A percentile compares a stretch with the other conserved stretches of the same genome.
Conservation (phyloP, 2,797 vertebrate genomes). For the Lutjanus campechanus region DNA sequence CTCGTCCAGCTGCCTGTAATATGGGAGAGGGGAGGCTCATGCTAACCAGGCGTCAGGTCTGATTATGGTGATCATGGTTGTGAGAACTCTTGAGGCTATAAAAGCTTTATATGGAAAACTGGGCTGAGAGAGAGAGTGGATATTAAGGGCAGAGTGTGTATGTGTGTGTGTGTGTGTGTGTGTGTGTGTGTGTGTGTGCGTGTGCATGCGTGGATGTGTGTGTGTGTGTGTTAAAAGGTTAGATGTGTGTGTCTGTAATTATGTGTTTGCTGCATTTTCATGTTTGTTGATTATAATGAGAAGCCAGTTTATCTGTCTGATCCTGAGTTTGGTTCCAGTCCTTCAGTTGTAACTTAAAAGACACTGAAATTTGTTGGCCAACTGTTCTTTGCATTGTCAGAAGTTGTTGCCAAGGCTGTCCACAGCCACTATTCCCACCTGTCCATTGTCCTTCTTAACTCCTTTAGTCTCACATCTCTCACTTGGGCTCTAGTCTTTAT, state of each 20-base stretch:
- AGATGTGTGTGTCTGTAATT: conserved; percentile 17
- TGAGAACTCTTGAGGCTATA: conserved; percentile 84
- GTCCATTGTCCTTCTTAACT: neutral
- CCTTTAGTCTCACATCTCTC: neutral
- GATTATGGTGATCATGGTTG: conserved; percentile 90
- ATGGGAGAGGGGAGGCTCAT: conserved; percentile 83
- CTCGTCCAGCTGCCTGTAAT: conserved; percentile 86
- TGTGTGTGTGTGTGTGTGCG: conserved; percentile 17
- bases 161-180: conserved; percentile 31
- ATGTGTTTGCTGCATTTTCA: conserved; percentile 22
- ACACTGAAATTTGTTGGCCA: neutral
- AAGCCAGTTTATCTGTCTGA: conserved; percentile 2
- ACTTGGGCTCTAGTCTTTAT: neutral
- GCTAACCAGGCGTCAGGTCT: conserved; percentile 89
- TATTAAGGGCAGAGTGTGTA: conserved; percentile 20
- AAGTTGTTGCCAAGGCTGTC: neutral
- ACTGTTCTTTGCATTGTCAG: neutral
- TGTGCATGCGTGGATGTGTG: conserved; percentile 21
- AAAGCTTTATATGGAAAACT: conserved; percentile 62
- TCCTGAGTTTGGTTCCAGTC: neutral
- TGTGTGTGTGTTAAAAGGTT: conserved; percentile 23
- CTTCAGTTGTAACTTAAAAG: neutral
- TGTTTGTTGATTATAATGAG: conserved; percentile 32
- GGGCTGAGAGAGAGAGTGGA: conserved; percentile 24
- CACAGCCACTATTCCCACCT: neutral